Evolutionary conservation across 2,888 invertebrate species (phyloP).

Genomic region (Miltochrista miniata): DNA sequence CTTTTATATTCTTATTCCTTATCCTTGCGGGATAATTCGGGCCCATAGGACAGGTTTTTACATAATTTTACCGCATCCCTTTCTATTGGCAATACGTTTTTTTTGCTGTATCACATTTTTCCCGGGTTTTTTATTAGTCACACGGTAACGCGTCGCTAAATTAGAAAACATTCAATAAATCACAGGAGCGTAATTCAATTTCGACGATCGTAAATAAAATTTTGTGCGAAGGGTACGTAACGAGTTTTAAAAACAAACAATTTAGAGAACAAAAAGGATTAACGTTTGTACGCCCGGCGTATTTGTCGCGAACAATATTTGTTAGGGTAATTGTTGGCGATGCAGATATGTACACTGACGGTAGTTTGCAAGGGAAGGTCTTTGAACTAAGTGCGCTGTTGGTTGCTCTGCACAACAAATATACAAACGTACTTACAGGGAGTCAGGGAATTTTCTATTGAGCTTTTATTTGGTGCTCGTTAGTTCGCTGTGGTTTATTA

Average conservation of each 20-base stretch:
- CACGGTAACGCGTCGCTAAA: slow-evolving; percentile 56
- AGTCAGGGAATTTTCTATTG: slow-evolving; percentile 20
- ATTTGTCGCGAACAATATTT: slow-evolving; percentile 69
- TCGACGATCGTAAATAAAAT: slow-evolving; percentile 70
- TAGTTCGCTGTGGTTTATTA: slow-evolving; percentile 28
- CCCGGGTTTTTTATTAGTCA: slow-evolving; percentile 54
- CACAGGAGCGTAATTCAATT: slow-evolving; percentile 65
- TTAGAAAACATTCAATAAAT: slow-evolving; percentile 77
- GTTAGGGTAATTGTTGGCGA: slow-evolving; percentile 74
- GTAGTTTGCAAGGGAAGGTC: slow-evolving; percentile 51
- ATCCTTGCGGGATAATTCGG: slow-evolving; percentile 80
- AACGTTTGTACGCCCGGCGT: slow-evolving; percentile 62
- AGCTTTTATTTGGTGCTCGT: slow-evolving; percentile 30
- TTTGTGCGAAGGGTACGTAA: slow-evolving; percentile 62
- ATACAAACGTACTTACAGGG: slow-evolving; percentile 7
- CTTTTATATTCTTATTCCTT: slow-evolving; percentile 80
- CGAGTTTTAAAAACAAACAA: slow-evolving; percentile 77
- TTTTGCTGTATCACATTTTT: slow-evolving; percentile 55
- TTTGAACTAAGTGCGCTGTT: slow-evolving; percentile 48
- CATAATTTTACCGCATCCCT: slow-evolving; percentile 77
- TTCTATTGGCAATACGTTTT: slow-evolving; percentile 57
- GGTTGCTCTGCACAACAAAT: slow-evolving; percentile 6
- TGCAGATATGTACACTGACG: slow-evolving; percentile 67
- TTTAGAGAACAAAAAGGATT: slow-evolving; percentile 69
- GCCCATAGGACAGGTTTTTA: slow-evolving; percentile 80